These are phyloP conservation scores for Drosophila bifasciata DNA, from an alignment of 1,140 invertebrate species.

Conservation along the genomic window DNA sequence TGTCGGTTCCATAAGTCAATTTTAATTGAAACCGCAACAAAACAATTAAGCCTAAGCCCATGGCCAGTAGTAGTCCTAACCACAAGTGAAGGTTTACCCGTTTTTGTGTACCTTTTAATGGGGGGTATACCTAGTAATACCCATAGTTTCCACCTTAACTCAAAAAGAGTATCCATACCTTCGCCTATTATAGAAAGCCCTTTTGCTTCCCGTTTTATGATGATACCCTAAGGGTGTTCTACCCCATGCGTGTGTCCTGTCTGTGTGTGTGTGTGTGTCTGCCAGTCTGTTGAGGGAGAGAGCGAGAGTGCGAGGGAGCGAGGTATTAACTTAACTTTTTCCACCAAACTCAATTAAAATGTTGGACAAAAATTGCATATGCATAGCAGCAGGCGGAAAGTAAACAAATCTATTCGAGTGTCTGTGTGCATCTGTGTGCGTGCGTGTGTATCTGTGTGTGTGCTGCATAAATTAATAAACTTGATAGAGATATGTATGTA, in stretches of 20 bases:
- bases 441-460: constrained; percentile 20
- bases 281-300: no score
- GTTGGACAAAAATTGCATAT: constrained; percentile 75
- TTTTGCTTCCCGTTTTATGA: background rate
- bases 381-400: constrained; percentile 54
- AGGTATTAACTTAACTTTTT: constrained; percentile 74
- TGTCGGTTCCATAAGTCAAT: constrained; percentile 53
- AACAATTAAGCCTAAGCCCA: constrained; percentile 75
- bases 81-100: background rate
- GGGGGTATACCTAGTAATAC: no score
- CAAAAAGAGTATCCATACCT: no score
- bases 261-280: constrained; percentile 19
- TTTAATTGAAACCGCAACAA: constrained; percentile 76
- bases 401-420: constrained; percentile 33
- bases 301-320: background rate
- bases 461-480: constrained; percentile 80
- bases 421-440: constrained; percentile 4
- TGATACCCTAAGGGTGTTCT: background rate
- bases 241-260: constrained; percentile 7
- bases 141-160: no score
- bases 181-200: no score
- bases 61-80: background rate
- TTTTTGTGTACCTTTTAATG: background rate
- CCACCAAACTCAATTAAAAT: constrained; percentile 78
- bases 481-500: constrained; percentile 47